Evolutionary conservation across 2,888 invertebrate species (phyloP), one percentile per base, ranked within the genome.

Genomic region (Sinelater perroti): DNA sequence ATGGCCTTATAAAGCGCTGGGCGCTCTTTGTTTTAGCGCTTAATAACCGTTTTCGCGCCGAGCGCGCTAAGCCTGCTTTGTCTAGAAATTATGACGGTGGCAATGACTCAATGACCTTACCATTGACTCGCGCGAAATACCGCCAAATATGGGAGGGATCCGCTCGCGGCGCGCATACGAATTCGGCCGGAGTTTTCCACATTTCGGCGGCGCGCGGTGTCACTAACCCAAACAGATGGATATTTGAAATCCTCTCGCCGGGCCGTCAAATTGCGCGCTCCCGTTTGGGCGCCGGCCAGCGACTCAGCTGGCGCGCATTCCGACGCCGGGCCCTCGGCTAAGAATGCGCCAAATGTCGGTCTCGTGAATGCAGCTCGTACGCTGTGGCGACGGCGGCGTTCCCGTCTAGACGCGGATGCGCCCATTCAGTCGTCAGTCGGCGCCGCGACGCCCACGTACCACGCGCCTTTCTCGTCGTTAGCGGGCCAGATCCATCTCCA

Each of bases 301-400:
- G 11, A 14, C 38, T 46, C 46, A 52, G 47, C 46, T 38, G 49
- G 52, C 52, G 52, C 52, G 53, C 57, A 58, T 58, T 58, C 57
- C 53, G 26, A 18, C 56, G 56, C 36, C 50, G 56, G 16, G 28
- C 47, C 57, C 52, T 47, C 47, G 40, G 52, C 57, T 42, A 58
- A 47, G 57, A 53, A 53, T 58, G 16, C 18, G 40, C 30, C 24
- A 36, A 30, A 17, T 38, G 24, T 21, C 28, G 45, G 38, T 51
- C 46, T 52, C 52, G 57, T 58, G 57, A 58, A 58, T 58, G 57
- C 57, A 58, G 35, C 52, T 47, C 40, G 47, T 53, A 52, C 52
- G 30, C 47, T 31, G 46, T 21, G 47, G 53, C 50, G 53, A 17
- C 57, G 31, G 14, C 47, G 47, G 33, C 47, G 52, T 46, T 44